These are phyloP conservation scores for Phaenicophaeus curvirostris DNA, from an alignment of 2,797 vertebrate genomes.

Conservation along the genomic window DNA sequence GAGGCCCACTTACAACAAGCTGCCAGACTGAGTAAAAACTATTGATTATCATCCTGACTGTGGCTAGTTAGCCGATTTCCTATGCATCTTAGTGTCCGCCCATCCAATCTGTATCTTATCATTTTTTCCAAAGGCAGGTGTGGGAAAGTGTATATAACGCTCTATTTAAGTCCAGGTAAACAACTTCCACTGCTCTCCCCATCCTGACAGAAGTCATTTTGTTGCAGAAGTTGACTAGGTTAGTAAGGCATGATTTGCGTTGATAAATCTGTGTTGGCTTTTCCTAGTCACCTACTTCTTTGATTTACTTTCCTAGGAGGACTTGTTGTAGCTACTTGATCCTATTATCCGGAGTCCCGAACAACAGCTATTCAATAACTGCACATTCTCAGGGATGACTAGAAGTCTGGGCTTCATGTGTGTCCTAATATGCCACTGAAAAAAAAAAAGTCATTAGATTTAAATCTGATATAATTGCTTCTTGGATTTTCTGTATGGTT, in stretches of 20 bases:
- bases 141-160: background rate
- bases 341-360: background rate
- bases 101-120: background rate
- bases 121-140: background rate
- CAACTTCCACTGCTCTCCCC: background rate
- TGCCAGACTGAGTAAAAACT: background rate
- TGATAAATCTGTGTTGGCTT: background rate
- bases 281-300: background rate
- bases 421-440: background rate
- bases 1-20: background rate
- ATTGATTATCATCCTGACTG: background rate
- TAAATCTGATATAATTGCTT: background rate
- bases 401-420: background rate
- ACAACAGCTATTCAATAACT: background rate
- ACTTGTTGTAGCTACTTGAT: background rate
- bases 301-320: background rate
- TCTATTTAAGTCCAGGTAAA: background rate
- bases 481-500: no score
- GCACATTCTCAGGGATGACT: background rate
- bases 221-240: background rate
- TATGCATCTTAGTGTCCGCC: rapidly evolving
- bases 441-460: background rate
- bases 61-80: background rate
- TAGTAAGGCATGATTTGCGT: background rate
- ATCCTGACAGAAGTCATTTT: background rate